A percentile compares a stretch with the other conserved stretches of the same genome.
Conservation (phyloP, 2,113 vertebrate species). For the Pygathrix nemaeus region DNA sequence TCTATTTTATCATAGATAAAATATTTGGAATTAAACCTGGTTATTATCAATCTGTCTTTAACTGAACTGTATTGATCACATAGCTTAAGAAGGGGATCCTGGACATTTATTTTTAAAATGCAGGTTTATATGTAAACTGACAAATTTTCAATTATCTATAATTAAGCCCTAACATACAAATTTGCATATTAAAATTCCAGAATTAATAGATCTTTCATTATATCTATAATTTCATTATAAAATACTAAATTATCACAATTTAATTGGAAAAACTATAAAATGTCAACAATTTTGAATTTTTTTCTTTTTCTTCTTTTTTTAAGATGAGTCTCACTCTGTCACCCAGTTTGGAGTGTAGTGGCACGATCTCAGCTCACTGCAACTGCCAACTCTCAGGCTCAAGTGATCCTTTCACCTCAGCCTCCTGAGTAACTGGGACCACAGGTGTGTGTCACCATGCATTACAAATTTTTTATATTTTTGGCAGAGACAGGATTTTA, state of each 20-base stretch:
- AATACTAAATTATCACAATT: neutral
- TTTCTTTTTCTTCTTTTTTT: too few relatives aligned
- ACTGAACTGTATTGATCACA: slow-evolving; percentile 9
- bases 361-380: too few relatives aligned
- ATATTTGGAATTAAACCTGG: neutral
- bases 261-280: neutral
- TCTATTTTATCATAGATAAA: neutral
- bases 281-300: neutral
- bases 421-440: too few relatives aligned
- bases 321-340: too few relatives aligned
- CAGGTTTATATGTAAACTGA: neutral
- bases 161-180: neutral
- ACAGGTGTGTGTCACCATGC: too few relatives aligned
- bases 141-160: neutral
- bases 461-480: too few relatives aligned
- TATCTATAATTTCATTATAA: neutral
- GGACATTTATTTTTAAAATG: slow-evolving; percentile 30
- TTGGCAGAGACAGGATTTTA: too few relatives aligned
- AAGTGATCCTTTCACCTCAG: too few relatives aligned
- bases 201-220: neutral
- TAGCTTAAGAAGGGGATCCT: neutral
- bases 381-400: too few relatives aligned
- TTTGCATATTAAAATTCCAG: neutral
- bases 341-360: too few relatives aligned
- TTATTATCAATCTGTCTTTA: slow-evolving; percentile 47